These are phyloP conservation scores for Tipula confusa DNA, from an alignment of 2,888 invertebrate species.

Conservation along the genomic window DNA sequence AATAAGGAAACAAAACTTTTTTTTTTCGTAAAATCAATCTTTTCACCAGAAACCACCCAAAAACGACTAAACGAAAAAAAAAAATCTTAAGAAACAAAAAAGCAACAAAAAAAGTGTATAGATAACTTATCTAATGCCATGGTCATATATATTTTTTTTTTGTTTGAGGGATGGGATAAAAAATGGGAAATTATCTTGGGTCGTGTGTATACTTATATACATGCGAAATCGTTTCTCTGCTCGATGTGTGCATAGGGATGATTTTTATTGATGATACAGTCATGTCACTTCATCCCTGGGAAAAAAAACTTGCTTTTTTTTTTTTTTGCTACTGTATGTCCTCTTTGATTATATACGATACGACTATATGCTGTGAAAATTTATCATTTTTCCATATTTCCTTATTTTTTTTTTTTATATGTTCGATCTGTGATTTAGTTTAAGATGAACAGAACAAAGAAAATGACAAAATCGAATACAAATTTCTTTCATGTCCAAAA, in stretches of 20 bases:
- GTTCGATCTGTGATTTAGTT: background rate
- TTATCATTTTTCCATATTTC: constrained; percentile 5
- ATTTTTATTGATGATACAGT: constrained; percentile 15
- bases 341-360: background rate
- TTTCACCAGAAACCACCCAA: background rate
- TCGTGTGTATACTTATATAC: background rate
- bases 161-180: background rate
- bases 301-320: background rate
- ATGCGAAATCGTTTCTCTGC: background rate
- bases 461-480: background rate
- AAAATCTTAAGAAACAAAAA: background rate
- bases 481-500: background rate
- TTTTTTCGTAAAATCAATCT: background rate
- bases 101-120: background rate
- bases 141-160: background rate
- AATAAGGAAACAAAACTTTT: background rate
- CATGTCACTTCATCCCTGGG: background rate
- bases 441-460: background rate
- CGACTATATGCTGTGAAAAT: constrained; percentile 1
- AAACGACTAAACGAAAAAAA: background rate
- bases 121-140: background rate
- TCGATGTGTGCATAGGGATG: background rate
- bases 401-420: background rate
- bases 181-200: background rate
- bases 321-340: background rate